A percentile compares a stretch with the other conserved stretches of the same genome.
Conservation (phyloP, 2,113 vertebrate species). For the Alethe castanea region DNA sequence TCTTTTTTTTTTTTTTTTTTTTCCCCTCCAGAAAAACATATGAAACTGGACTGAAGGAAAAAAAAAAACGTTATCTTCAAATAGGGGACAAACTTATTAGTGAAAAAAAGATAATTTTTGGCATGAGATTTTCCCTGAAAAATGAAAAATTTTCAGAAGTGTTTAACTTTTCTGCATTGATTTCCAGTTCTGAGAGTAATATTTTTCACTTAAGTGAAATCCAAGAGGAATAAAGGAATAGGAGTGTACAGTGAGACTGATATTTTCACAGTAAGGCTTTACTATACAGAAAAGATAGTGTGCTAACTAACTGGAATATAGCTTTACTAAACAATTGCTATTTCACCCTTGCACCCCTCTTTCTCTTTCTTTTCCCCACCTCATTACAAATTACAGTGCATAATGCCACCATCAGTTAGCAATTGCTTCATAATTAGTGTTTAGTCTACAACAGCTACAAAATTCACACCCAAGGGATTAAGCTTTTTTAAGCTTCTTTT, state of each 20-base stretch:
- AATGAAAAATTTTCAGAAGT: not conserved
- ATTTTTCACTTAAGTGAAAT: not conserved
- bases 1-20: not conserved
- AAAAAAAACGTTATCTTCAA: not conserved
- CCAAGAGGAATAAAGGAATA: not conserved
- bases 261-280: not conserved
- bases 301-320: not conserved
- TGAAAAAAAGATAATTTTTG: not conserved
- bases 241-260: not conserved
- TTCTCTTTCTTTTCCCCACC: not conserved
- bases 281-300: not conserved
- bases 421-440: not conserved
- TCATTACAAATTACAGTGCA: not conserved
- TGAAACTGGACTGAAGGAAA: not conserved
- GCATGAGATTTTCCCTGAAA: not conserved
- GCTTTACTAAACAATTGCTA: not conserved
- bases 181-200: not conserved
- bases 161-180: not conserved
- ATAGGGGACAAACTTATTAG: not conserved
- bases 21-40: not conserved
- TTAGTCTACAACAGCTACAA: not conserved
- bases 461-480: not conserved
- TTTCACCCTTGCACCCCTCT: not conserved
- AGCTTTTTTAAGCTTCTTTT: fast-evolving
- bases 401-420: not conserved